Evolutionary conservation across 2,797 vertebrate genomes (phyloP), one percentile per base, ranked within the genome.

Genomic region (Girardinus metallicus): DNA sequence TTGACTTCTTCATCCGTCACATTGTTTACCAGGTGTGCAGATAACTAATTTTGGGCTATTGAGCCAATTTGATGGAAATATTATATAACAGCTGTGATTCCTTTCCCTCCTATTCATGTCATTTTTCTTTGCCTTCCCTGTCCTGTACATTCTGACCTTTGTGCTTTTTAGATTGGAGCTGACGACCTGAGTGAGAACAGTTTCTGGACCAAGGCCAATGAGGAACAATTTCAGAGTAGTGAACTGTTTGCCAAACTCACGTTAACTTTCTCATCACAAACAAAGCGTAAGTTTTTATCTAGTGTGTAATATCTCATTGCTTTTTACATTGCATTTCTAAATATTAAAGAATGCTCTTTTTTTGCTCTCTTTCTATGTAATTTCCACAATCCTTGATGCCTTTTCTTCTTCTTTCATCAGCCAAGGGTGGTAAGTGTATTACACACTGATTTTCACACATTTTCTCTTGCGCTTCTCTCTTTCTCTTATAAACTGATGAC

Each of bases 181-280:
- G 95, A 97, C 83, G 96, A 98, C 49, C 96, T 98, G 73, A 96
- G 94, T 21, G 95, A 98, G 89, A 94, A 88, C 75, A 97, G 97
- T 89, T 97, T 98, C 91, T 98, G 97, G 97, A 95, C 93, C 80
- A 95, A 95, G 68, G 91, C 94, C 29, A 97, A 97, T 73, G 97
- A 98, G 81, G 96, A 95, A 0, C 80, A 93, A 75, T 98, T 95
- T 94, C 97, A 97, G 93, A 97, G 91, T 92, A 95, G 93, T 21
- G 97, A 98, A 78, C 97, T 98, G 82, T 97, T 98, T 78, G 96
- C 97, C 93, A 98, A 96, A 94, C 96, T 98, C 81, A 96, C 96
- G 5, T 85, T 97, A 83, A 60, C 95, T 79, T 98, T 98, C 93
- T 97, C 97, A 83, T 94, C 97, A 3, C 97, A 97, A 93, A 95